Evolutionary conservation across 2,888 invertebrate species (phyloP).

Genomic region (Acanthococcus lagerstroemiae): DNA sequence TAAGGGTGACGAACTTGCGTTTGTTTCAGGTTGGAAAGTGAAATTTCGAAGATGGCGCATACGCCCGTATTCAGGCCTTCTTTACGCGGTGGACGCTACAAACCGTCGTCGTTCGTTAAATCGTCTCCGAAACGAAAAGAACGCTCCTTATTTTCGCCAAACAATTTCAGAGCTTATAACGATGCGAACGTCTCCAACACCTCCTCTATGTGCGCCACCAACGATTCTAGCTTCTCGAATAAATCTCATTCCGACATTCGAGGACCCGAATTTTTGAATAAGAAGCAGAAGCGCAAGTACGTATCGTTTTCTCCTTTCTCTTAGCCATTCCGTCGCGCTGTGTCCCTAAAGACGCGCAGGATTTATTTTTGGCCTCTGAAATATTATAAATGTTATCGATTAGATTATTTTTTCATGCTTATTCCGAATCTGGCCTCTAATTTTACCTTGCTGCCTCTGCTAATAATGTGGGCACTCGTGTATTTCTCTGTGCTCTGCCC

Average conservation of each 20-base stretch:
- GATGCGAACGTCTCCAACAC: background rate
- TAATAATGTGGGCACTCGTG: no score
- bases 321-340: background rate
- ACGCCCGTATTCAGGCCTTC: slow-evolving; percentile 24
- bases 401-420: no score
- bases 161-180: background rate
- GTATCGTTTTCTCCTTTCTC: background rate
- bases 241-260: background rate
- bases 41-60: slow-evolving; percentile 32
- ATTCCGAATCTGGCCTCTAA: no score
- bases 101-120: background rate
- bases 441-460: no score
- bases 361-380: background rate
- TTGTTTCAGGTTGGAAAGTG: slow-evolving; percentile 33
- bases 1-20: no score
- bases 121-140: background rate
- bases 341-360: background rate
- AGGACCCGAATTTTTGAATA: background rate
- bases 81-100: slow-evolving; percentile 4
- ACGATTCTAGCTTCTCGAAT: slow-evolving; percentile 12
- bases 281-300: slow-evolving; percentile 9
- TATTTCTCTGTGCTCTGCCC: no score
- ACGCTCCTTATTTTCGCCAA: background rate
- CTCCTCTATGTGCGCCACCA: background rate
- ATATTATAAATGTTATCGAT: no score